A percentile compares a stretch with the other conserved stretches of the same genome.
Evolutionary conservation across 2,113 vertebrate genomes (phyloP).

Genomic region (Carassius carassius): DNA sequence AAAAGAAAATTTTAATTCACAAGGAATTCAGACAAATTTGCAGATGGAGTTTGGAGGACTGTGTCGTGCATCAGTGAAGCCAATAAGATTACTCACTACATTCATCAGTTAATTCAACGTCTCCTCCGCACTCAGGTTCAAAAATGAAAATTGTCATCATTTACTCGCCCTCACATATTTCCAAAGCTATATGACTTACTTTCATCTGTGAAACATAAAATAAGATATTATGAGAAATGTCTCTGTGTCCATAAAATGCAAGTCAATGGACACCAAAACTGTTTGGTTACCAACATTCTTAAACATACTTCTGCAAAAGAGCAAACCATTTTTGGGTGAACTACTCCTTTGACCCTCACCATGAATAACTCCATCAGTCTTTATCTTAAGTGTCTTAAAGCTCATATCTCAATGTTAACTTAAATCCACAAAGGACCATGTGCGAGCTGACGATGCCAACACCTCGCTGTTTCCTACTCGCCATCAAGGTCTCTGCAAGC

Average conservation of each 20-base stretch:
- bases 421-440: constrained; percentile 21
- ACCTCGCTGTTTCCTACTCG: constrained; percentile 52
- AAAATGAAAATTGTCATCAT: neutral
- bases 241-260: neutral
- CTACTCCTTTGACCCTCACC: neutral
- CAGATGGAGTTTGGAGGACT: constrained; percentile 16
- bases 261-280: neutral
- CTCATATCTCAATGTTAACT: constrained; percentile 26
- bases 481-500: constrained; percentile 52
- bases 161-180: neutral
- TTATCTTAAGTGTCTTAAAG: constrained; percentile 6
- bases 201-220: neutral
- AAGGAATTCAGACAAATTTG: constrained; percentile 2
- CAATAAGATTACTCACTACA: constrained; percentile 11
- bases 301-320: neutral
- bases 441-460: constrained; percentile 52
- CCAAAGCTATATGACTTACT: neutral
- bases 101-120: neutral
- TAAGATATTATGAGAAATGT: neutral
- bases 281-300: neutral
- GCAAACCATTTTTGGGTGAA: neutral
- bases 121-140: constrained; percentile 9
- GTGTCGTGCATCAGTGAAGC: neutral
- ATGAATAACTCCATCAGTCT: neutral
- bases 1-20: neutral